These are phyloP conservation scores for Luehdorfia chinensis DNA, from an alignment of 1,140 invertebrate species.

Conservation along the genomic window DNA sequence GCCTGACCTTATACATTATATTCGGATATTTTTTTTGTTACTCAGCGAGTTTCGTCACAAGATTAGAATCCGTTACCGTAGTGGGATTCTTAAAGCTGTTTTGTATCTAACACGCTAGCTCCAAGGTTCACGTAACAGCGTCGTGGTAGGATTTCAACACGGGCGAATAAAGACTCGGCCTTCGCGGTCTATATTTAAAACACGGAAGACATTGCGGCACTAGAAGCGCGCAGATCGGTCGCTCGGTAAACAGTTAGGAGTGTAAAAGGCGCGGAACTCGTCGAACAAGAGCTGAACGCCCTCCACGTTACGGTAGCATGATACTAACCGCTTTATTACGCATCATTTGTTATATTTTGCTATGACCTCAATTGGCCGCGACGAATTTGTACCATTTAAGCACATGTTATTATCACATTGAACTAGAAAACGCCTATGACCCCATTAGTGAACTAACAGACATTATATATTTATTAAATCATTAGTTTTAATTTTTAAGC, in stretches of 20 bases:
- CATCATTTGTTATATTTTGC: conserved; percentile 25
- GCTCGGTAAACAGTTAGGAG: conserved; percentile 60
- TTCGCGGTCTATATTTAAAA: conserved; percentile 73
- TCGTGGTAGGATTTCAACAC: conserved; percentile 44
- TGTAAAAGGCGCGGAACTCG: conserved; percentile 43
- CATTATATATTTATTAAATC: not conserved
- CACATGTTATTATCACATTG: conserved; percentile 14
- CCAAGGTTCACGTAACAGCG: conserved; percentile 42
- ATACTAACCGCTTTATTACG: conserved; percentile 23
- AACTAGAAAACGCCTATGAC: conserved; percentile 12
- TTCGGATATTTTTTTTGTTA: conserved; percentile 2
- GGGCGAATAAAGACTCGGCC: conserved; percentile 57
- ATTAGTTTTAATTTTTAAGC: no score
- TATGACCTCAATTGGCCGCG: conserved; percentile 35
- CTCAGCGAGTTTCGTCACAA: conserved; percentile 11
- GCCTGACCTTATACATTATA: conserved; percentile 13
- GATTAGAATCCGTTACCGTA: conserved; percentile 10
- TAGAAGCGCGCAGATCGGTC: conserved; percentile 58
- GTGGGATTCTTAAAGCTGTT: conserved; percentile 18
- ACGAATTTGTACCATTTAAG: conserved; percentile 11
- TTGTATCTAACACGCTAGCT: conserved; percentile 27
- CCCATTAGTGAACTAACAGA: conserved; percentile 7
- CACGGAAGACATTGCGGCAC: conserved; percentile 69
- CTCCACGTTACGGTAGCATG: conserved; percentile 29
- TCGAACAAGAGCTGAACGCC: conserved; percentile 23